Conservation (phyloP, 2,113 vertebrate genomes). For the Paralichthys olivaceus region DNA sequence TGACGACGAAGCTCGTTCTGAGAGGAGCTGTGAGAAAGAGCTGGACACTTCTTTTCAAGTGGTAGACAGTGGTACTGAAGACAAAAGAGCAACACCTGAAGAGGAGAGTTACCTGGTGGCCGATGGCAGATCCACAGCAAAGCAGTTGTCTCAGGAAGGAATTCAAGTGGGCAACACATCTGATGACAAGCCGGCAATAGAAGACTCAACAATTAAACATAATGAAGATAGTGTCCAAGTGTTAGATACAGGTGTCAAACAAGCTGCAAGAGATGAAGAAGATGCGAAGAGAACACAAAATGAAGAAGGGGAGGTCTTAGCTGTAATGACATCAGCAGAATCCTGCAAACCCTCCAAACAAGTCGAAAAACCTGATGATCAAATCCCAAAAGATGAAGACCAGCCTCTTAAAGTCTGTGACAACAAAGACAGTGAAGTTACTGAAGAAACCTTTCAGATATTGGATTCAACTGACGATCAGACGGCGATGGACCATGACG, state of each 20-base stretch:
- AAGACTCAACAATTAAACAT: not conserved
- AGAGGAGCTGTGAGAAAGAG: not conserved
- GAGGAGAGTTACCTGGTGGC: not conserved
- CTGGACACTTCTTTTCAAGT: not conserved
- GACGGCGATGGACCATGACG: not conserved
- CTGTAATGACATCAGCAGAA: not conserved
- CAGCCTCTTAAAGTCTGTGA: not conserved
- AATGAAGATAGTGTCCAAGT: not conserved
- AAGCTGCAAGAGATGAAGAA: not conserved
- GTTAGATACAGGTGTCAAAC: not conserved
- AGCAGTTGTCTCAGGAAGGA: not conserved
- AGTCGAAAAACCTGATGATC: not conserved
- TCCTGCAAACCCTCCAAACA: not conserved
- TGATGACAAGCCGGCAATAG: not conserved
- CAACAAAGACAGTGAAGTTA: not conserved
- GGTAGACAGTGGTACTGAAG: not conserved
- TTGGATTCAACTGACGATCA: constrained; percentile 48
- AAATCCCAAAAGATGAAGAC: constrained; percentile 7
- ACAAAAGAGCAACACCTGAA: constrained; percentile 1
- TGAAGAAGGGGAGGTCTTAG: not conserved
- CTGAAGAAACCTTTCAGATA: constrained; percentile 43
- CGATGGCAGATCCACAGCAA: not conserved
- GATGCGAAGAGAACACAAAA: not conserved
- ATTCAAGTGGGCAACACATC: not conserved
- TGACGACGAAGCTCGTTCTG: not conserved